A percentile compares a stretch with the other conserved stretches of the same genome.
These are phyloP conservation scores for Lepidocyrtoides sp. DNA, from an alignment of 2,888 invertebrate species.

Conservation along the genomic window DNA sequence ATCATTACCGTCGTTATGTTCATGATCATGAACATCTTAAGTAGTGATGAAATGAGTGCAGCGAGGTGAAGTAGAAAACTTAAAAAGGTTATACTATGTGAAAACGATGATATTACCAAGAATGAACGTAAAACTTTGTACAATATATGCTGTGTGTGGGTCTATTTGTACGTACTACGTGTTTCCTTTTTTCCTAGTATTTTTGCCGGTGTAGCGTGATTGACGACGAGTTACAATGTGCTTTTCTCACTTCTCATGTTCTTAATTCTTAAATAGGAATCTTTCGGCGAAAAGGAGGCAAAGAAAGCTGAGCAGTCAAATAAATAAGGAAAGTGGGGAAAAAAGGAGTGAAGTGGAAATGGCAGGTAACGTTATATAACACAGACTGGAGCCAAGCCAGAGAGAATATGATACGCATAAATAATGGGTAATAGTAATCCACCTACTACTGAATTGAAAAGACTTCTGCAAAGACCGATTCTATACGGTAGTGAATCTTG, in stretches of 20 bases:
- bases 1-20: not conserved
- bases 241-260: slow-evolving; percentile 43
- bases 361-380: slow-evolving; percentile 42
- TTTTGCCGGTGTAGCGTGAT: slow-evolving; percentile 52
- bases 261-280: slow-evolving; percentile 29
- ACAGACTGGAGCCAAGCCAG: not conserved
- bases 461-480: too few species aligned
- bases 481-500: too few species aligned
- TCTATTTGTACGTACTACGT: not conserved
- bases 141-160: too few species aligned
- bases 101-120: not conserved
- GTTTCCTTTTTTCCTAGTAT: not conserved
- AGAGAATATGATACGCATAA: not conserved
- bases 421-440: slow-evolving; percentile 11
- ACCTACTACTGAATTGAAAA: not conserved
- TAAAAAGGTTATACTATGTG: not conserved
- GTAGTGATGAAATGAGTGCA: slow-evolving; percentile 19
- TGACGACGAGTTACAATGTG: slow-evolving; percentile 40
- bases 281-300: slow-evolving; percentile 35
- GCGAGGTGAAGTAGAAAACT: not conserved
- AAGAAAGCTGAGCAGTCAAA: slow-evolving; percentile 9
- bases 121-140: not conserved
- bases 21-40: slow-evolving; percentile 1
- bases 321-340: slow-evolving; percentile 19
- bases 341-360: slow-evolving; percentile 34